Evolutionary conservation across 2,113 vertebrate genomes (phyloP).

Genomic region (Pitta sordida): DNA sequence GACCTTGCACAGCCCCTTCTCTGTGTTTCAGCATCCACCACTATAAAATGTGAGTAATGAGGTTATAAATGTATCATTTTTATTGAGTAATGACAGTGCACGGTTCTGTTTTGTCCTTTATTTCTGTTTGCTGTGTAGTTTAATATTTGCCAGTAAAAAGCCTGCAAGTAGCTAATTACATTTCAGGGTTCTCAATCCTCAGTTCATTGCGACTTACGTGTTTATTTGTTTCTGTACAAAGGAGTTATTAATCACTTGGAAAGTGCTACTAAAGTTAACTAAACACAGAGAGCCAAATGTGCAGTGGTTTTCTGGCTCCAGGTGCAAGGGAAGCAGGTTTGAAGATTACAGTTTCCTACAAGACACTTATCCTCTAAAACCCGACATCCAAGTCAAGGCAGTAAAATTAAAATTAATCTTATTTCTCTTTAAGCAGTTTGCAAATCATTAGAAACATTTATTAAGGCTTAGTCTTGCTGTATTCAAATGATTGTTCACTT

Average conservation of each 20-base stretch:
- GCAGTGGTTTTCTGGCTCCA: background rate
- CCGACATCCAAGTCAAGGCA: rapidly evolving
- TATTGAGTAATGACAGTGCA: background rate
- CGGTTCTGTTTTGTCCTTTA: background rate
- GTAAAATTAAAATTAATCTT: background rate
- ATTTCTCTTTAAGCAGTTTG: background rate
- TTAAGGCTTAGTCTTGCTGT: background rate
- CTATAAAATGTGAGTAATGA: slow-evolving; percentile 47
- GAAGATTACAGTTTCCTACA: background rate
- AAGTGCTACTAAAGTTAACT: background rate
- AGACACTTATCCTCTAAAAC: background rate
- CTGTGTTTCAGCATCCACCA: background rate
- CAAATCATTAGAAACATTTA: background rate
- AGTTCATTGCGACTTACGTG: background rate
- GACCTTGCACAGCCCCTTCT: slow-evolving; percentile 29
- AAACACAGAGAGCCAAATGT: background rate
- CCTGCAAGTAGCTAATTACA: background rate
- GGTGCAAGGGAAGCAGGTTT: background rate
- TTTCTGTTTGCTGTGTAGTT: slow-evolving; percentile 21
- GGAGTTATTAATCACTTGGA: background rate
- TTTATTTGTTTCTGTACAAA: background rate
- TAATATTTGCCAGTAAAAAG: background rate
- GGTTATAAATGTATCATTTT: slow-evolving; percentile 42
- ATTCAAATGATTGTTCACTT: background rate
- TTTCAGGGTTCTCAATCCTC: background rate